phyloP scores from a whole-genome alignment of 1,140 invertebrate genomes.

The Meteorus sp. region DNA sequence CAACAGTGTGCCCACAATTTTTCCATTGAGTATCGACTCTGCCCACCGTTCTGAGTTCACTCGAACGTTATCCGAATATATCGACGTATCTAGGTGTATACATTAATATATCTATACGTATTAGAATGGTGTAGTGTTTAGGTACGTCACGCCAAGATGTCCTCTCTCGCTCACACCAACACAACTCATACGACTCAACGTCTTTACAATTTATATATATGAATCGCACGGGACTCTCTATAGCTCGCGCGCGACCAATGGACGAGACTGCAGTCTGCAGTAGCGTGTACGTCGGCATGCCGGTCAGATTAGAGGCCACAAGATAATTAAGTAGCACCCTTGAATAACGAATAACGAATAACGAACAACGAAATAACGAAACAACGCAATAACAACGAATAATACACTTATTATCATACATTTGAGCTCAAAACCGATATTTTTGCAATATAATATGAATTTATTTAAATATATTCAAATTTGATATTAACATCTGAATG shows the following conservation, averaged over 20 bases:
- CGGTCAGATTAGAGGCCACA: constrained; percentile 54
- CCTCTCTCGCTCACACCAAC: no score
- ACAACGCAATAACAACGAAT: neutral
- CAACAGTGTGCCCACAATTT: constrained; percentile 17
- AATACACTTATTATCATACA: no score
- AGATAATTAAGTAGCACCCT: constrained; percentile 60
- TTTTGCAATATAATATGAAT: no score
- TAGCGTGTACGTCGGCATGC: constrained; percentile 54
- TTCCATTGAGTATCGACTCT: constrained; percentile 13
- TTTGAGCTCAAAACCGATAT: no score
- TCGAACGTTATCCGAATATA: no score
- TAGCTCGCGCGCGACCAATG: neutral
- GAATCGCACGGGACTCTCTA: no score
- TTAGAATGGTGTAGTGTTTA: no score
- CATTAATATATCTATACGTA: neutral
- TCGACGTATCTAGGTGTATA: no score
- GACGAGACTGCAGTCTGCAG: constrained; percentile 14
- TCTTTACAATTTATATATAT: constrained; percentile 22
- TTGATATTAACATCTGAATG: no score
- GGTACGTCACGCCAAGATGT: no score
- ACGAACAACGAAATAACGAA: neutral
- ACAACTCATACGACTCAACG: no score
- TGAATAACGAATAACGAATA: constrained; percentile 47
- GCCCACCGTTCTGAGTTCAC: neutral
- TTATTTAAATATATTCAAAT: no score